phyloP scores from a whole-genome alignment of 92 coral and sea anemone genomes.

The Porites lobata region DNA sequence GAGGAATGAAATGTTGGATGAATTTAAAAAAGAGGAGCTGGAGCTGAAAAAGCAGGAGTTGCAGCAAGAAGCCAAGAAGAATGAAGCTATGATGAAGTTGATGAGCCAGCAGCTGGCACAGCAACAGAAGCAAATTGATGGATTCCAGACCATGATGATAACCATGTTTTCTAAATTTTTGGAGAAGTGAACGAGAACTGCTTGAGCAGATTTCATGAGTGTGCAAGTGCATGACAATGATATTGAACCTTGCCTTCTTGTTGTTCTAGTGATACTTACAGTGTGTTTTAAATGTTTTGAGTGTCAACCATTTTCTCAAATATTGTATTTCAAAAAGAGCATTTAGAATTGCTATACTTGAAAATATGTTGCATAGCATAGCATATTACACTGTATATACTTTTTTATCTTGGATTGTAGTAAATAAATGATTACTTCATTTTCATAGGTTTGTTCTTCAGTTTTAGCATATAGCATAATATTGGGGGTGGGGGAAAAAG shows the following conservation, averaged over 20 bases:
- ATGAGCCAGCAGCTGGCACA: conserved; percentile 4
- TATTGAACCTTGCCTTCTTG: conserved; percentile 2
- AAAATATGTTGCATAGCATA: too few species aligned
- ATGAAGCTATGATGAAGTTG: conserved; percentile 11
- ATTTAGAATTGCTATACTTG: too few species aligned
- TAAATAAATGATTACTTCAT: too few species aligned
- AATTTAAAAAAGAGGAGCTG: conserved; percentile 20
- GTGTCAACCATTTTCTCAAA: too few species aligned
- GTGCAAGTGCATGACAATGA: conserved; percentile 19
- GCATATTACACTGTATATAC: too few species aligned
- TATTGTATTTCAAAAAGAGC: too few species aligned
- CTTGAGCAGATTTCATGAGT: conserved; percentile 33
- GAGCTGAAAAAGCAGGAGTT: conserved; percentile 38
- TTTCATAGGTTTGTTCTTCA: too few species aligned
- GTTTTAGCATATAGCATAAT: conserved; percentile 18
- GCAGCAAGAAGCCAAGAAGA: conserved; percentile 19
- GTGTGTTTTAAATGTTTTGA: too few species aligned
- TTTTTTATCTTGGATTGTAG: too few species aligned
- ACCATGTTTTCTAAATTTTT: conserved; percentile 32
- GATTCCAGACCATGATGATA: conserved; percentile 30
- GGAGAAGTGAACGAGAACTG: conserved; percentile 26
- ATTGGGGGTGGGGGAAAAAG: background rate
- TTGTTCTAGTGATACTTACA: conserved; percentile 4
- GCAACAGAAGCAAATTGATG: background rate
- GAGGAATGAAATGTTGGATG: conserved; percentile 28